Conservation (phyloP, 1,140 invertebrate species). For the Caenorhabditis inopinata region DNA sequence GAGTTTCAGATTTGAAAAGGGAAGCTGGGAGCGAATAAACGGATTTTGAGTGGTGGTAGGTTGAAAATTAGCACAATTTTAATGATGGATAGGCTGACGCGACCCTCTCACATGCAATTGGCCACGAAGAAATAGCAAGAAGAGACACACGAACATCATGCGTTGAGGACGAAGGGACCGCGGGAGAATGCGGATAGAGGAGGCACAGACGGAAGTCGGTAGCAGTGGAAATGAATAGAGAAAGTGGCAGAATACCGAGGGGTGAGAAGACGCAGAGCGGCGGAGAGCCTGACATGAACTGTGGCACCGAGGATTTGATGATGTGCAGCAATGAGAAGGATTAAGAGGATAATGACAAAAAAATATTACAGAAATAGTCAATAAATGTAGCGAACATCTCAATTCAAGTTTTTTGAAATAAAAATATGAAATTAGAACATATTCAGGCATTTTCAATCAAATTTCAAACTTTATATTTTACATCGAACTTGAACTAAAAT, state of each 20-base stretch:
- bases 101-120: conserved; percentile 16
- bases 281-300: not conserved
- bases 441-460: too few relatives aligned
- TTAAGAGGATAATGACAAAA: not conserved
- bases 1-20: conserved; percentile 5
- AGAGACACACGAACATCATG: conserved; percentile 12
- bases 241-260: not conserved
- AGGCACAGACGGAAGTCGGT: not conserved
- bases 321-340: not conserved
- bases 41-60: not conserved
- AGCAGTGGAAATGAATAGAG: conserved; percentile 27
- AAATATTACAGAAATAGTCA: too few relatives aligned
- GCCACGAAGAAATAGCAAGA: conserved; percentile 20
- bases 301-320: conserved; percentile 19
- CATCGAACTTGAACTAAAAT: too few relatives aligned
- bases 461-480: too few relatives aligned
- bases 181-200: not conserved
- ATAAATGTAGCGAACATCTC: too few relatives aligned
- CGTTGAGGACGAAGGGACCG: conserved; percentile 1
- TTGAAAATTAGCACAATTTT: conserved; percentile 26
- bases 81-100: conserved; percentile 25
- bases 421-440: not conserved
- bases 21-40: not conserved
- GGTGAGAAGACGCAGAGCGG: not conserved
- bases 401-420: too few relatives aligned